phyloP scores from a whole-genome alignment of 2,113 vertebrate genomes.

The Tyrannus savana region DNA sequence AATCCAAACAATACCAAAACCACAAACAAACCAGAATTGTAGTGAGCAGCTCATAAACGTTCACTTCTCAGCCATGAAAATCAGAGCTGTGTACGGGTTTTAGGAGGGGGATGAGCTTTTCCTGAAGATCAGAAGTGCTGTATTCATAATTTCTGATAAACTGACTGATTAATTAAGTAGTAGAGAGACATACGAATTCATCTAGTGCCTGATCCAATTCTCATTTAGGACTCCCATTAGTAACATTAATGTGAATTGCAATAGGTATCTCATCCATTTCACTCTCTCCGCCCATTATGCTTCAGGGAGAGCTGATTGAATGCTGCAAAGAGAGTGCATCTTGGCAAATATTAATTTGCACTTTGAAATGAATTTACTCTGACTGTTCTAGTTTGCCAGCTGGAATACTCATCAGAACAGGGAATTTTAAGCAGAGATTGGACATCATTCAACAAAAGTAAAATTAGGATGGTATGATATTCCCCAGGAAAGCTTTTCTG shows the following conservation, averaged over 20 bases:
- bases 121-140: constrained; percentile 26
- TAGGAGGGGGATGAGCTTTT: neutral
- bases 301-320: constrained; percentile 47
- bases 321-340: constrained; percentile 49
- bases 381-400: constrained; percentile 65
- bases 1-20: fast-evolving
- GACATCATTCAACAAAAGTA: constrained; percentile 38
- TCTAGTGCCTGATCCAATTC: constrained; percentile 31
- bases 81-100: neutral
- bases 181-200: constrained; percentile 44
- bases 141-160: constrained; percentile 44
- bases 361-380: constrained; percentile 65
- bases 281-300: constrained; percentile 8
- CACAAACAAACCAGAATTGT: neutral
- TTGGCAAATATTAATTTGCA: constrained; percentile 67
- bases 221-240: constrained; percentile 54
- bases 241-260: constrained; percentile 38
- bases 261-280: constrained; percentile 49
- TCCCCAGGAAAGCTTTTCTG: constrained; percentile 42
- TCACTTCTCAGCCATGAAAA: neutral
- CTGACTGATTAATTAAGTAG: constrained; percentile 55
- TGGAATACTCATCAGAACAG: constrained; percentile 52
- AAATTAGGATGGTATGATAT: constrained; percentile 30
- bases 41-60: neutral
- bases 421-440: constrained; percentile 49